phyloP scores from a whole-genome alignment of 2,113 vertebrate species.

The Columba janthina region DNA sequence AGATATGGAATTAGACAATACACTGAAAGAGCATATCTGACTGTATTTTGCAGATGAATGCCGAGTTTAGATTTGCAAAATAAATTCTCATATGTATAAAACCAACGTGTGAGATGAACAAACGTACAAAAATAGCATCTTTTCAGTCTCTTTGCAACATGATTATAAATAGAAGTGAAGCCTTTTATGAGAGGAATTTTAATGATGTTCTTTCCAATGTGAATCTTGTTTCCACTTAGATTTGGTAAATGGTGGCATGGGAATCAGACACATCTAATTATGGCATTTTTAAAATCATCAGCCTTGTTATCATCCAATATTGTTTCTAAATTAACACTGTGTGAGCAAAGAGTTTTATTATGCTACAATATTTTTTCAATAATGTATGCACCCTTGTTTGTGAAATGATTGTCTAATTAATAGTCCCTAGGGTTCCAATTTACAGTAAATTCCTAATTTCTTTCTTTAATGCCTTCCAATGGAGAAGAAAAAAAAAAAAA shows the following conservation, averaged over 20 bases:
- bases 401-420: neutral
- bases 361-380: neutral
- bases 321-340: neutral
- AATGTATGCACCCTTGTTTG: neutral
- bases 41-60: neutral
- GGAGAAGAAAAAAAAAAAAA: neutral
- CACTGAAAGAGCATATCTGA: neutral
- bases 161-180: neutral
- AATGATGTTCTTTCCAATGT: neutral
- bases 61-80: neutral
- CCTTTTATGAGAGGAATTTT: conserved; percentile 5
- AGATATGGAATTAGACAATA: neutral
- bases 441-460: neutral
- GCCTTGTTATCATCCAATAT: neutral
- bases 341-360: neutral
- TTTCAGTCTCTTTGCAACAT: neutral
- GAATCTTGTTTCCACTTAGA: neutral
- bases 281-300: neutral
- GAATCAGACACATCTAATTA: neutral
- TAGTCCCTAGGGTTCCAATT: neutral
- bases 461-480: neutral
- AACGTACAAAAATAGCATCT: neutral
- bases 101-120: neutral
- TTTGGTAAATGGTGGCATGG: neutral
- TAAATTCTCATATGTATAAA: neutral